phyloP scores from a whole-genome alignment of 2,888 invertebrate genomes.

The Marronus borbonicus region DNA sequence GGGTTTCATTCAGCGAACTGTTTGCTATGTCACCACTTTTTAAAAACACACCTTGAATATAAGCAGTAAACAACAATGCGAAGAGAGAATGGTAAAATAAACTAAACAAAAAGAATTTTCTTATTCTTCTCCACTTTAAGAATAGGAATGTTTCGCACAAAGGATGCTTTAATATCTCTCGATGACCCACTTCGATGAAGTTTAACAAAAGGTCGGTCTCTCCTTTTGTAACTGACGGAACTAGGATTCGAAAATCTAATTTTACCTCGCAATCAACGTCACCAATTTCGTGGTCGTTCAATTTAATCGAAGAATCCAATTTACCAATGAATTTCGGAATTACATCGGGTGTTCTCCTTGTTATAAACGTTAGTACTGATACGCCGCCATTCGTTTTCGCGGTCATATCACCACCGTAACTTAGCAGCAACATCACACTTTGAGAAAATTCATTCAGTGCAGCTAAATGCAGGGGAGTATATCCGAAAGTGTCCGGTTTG shows the following conservation, averaged over 20 bases:
- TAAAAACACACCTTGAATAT: conserved; percentile 78
- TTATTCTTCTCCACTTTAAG: conserved; percentile 86
- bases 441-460: conserved; percentile 87
- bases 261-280: conserved; percentile 90
- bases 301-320: conserved; percentile 82
- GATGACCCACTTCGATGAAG: conserved; percentile 86
- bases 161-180: conserved; percentile 86
- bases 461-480: conserved; percentile 87
- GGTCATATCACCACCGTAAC: conserved; percentile 87
- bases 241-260: conserved; percentile 77
- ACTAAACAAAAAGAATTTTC: conserved; percentile 87
- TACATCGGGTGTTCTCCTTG: conserved; percentile 88
- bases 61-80: conserved; percentile 82
- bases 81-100: conserved; percentile 84
- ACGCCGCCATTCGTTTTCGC: conserved; percentile 86
- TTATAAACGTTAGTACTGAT: conserved; percentile 86
- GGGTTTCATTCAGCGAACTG: not conserved
- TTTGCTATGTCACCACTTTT: conserved; percentile 66
- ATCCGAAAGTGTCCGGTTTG: conserved; percentile 85
- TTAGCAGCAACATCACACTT: conserved; percentile 81
- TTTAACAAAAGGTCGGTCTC: conserved; percentile 81
- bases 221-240: conserved; percentile 76
- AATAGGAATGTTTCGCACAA: conserved; percentile 88
- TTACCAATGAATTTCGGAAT: conserved; percentile 78
- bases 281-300: conserved; percentile 88